phyloP scores from a whole-genome alignment of 2,888 invertebrate species.

The Pyrrhia umbra region DNA sequence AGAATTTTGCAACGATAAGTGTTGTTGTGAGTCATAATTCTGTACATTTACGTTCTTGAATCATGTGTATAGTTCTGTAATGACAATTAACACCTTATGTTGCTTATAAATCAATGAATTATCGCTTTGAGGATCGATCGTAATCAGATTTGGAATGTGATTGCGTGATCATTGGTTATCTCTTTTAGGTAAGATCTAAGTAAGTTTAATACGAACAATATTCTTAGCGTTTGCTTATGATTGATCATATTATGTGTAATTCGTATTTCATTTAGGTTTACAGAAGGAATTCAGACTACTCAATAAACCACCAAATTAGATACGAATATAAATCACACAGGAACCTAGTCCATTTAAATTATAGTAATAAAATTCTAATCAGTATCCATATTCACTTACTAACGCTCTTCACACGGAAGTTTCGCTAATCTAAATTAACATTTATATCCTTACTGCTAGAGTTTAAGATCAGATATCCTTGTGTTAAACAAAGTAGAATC shows the following conservation, averaged over 20 bases:
- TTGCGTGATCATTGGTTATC: slow-evolving; percentile 10
- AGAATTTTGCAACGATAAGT: slow-evolving; percentile 53
- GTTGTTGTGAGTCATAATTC: slow-evolving; percentile 27
- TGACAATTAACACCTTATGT: slow-evolving; percentile 12
- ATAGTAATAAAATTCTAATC: slow-evolving; percentile 54
- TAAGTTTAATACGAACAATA: not conserved
- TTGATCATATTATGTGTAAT: slow-evolving; percentile 9
- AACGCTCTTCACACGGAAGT: slow-evolving; percentile 15
- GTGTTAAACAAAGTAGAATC: slow-evolving; percentile 39
- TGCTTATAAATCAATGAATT: slow-evolving; percentile 10
- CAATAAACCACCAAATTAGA: slow-evolving; percentile 32
- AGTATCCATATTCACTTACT: slow-evolving; percentile 27
- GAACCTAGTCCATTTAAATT: slow-evolving; percentile 48
- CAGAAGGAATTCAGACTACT: slow-evolving; percentile 23
- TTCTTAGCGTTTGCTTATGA: not conserved
- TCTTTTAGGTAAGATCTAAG: not conserved
- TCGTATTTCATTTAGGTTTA: slow-evolving; percentile 14
- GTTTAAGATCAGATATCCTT: slow-evolving; percentile 36
- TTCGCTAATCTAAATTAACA: slow-evolving; percentile 27
- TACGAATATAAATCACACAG: slow-evolving; percentile 29
- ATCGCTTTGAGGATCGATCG: not conserved
- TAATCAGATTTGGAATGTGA: slow-evolving; percentile 7
- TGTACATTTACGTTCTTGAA: slow-evolving; percentile 14
- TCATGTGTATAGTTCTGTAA: slow-evolving; percentile 8
- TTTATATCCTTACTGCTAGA: slow-evolving; percentile 18